Evolutionary conservation across 1,140 invertebrate genomes (phyloP).

Genomic region (Dendrolimus punctatus): DNA sequence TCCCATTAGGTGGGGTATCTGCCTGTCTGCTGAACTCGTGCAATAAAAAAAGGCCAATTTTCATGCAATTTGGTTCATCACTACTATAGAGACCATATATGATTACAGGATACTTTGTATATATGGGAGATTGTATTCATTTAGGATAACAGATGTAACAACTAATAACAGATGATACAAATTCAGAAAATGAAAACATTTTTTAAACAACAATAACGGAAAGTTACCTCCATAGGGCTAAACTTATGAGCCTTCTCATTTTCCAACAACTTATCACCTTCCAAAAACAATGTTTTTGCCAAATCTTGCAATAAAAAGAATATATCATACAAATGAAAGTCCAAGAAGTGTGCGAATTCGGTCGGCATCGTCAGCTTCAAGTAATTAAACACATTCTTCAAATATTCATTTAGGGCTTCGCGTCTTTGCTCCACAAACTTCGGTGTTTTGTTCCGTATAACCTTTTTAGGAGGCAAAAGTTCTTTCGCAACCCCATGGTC

Average conservation of each 20-base stretch:
- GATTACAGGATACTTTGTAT: no score
- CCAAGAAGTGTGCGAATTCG: constrained; percentile 83
- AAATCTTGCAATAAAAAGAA: constrained; percentile 86
- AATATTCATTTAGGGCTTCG: constrained; percentile 84
- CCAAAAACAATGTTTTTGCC: constrained; percentile 79
- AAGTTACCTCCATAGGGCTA: constrained; percentile 80
- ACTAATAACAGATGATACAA: not conserved
- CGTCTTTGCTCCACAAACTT: constrained; percentile 89
- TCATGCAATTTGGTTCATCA: no score
- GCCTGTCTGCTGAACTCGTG: no score
- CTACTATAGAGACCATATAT: no score
- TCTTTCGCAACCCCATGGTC: constrained; percentile 88
- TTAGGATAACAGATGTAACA: no score
- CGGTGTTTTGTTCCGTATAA: constrained; percentile 78
- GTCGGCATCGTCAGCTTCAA: constrained; percentile 82
- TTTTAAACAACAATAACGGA: not conserved
- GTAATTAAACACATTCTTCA: constrained; percentile 83
- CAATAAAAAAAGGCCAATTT: no score
- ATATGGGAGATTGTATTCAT: no score
- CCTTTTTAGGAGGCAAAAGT: constrained; percentile 91
- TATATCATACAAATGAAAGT: constrained; percentile 88
- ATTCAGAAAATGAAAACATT: not conserved
- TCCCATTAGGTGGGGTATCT: no score
- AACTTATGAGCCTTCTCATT: constrained; percentile 76
- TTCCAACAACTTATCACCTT: constrained; percentile 78